These are phyloP conservation scores for Macaria liturata DNA, from an alignment of 2,888 invertebrate genomes.

Conservation along the genomic window DNA sequence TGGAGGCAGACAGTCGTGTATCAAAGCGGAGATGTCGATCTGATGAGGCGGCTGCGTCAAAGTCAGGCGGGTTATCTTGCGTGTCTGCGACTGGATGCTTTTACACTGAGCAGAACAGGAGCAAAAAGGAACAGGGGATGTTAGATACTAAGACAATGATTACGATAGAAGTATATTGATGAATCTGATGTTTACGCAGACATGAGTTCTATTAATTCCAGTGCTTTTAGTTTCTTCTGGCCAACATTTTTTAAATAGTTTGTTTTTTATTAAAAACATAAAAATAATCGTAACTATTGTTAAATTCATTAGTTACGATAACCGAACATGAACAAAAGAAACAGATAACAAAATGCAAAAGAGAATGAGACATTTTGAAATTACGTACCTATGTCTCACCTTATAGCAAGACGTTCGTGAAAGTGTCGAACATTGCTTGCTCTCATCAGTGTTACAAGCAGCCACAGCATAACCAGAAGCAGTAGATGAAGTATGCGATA, in stretches of 20 bases:
- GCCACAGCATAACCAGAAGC: constrained; percentile 47
- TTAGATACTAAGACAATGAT: neutral
- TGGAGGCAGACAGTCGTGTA: constrained; percentile 41
- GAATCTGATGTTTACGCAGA: too few species aligned
- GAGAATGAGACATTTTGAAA: too few species aligned
- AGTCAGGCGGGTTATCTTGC: constrained; percentile 61
- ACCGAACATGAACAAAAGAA: too few species aligned
- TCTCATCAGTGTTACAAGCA: constrained; percentile 15
- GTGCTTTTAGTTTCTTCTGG: too few species aligned
- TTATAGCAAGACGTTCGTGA: too few species aligned
- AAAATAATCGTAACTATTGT: too few species aligned
- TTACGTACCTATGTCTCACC: too few species aligned
- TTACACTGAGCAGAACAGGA: constrained; percentile 44
- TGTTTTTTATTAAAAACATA: too few species aligned
- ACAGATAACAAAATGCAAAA: too few species aligned
- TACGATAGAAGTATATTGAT: neutral
- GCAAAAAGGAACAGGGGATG: neutral
- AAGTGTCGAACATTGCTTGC: constrained; percentile 1
- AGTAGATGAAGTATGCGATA: constrained; percentile 62
- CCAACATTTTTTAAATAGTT: too few species aligned
- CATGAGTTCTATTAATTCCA: too few species aligned
- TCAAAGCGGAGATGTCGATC: constrained; percentile 60
- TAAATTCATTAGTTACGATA: too few species aligned
- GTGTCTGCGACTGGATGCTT: constrained; percentile 43
- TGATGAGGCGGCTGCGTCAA: constrained; percentile 60